phyloP scores from a whole-genome alignment of 2,888 invertebrate species.

The Chelonus formosanus region DNA sequence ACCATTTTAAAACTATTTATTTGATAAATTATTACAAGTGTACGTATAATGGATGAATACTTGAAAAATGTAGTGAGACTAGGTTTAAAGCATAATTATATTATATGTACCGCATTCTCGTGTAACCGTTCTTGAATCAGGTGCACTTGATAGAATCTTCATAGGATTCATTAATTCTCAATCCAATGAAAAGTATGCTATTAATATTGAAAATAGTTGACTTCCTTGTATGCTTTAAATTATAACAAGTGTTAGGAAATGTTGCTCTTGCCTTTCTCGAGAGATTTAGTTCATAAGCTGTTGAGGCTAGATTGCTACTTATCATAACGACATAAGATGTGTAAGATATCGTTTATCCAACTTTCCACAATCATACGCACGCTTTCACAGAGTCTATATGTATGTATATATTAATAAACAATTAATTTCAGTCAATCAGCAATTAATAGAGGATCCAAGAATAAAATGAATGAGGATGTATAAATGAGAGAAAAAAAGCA shows the following conservation, averaged over 20 bases:
- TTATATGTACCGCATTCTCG: constrained; percentile 9
- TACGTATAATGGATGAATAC: too few species aligned
- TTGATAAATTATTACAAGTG: not conserved
- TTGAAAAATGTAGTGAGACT: not conserved
- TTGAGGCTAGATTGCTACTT: constrained; percentile 25
- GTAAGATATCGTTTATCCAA: constrained; percentile 23
- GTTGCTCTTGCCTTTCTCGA: constrained; percentile 9
- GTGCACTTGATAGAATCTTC: constrained; percentile 1
- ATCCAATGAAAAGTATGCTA: constrained; percentile 1
- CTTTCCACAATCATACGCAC: constrained; percentile 28
- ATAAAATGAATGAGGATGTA: not conserved
- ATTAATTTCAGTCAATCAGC: constrained; percentile 2
- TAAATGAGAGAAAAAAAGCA: not conserved
- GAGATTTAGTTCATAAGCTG: constrained; percentile 26
- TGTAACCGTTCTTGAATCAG: constrained; percentile 18
- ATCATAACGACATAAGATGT: constrained; percentile 25
- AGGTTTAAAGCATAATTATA: constrained; percentile 23
- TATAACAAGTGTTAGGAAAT: constrained; percentile 11
- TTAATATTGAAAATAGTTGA: constrained; percentile 4
- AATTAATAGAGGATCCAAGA: not conserved
- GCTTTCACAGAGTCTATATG: constrained; percentile 23
- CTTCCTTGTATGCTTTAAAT: constrained; percentile 11
- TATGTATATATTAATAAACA: constrained; percentile 5
- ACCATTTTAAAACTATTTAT: constrained; percentile 28
- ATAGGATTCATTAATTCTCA: not conserved